Base-by-base conservation (phyloP, 2,797 vertebrate species). In the Hydrolagus colliei region DNA sequence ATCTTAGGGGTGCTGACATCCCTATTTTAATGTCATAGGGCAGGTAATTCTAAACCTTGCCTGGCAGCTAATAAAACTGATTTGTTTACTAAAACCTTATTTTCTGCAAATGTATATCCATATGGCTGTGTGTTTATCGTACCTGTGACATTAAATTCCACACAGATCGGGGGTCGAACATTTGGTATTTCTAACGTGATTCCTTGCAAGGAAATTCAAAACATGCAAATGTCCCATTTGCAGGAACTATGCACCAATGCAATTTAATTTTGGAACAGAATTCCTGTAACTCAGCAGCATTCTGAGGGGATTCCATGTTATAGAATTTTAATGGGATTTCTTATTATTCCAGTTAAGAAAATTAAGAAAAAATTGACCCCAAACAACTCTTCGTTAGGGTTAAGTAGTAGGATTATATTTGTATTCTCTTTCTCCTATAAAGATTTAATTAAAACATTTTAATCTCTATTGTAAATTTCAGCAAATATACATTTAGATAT, bases 331-430 rank as follows among this genome's bases (percentile, higher is more conserved):
- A 52, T 52, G 41, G 41, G 41, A 52, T 52, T 52, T 52, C 41
- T 52, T 52, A 52, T 52, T 52, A 52, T 52, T 52, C 41, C 41
- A 6, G 41, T 52, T 52, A 52, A 52, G 41, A 52, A 52, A 52
- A 52, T 52, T 52, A 6, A 52, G 41, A 52, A 52, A 52, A 52
- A 52, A 52, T 52, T 52, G 41, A 52, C 41, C 41, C 41, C 41
- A 52, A 52, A 52, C 41, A 52, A n/a, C 32, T 35, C 16, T 84
- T 84, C 65, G 71, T 84, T 84, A 71, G 67, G 68, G 52, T 71
- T 84, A 52, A 52, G 41, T 52, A 84, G 27, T 67, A 27, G 71
- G 79, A 71, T 84, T 71, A 68, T 84, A 71, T 71, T 84, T 35
- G 32, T 18, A 52, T 10, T 84, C 20, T 27, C 71, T 84, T 84